These are phyloP conservation scores for Caenorhabditis plicata DNA, from an alignment of 2,888 invertebrate species.

Conservation along the genomic window DNA sequence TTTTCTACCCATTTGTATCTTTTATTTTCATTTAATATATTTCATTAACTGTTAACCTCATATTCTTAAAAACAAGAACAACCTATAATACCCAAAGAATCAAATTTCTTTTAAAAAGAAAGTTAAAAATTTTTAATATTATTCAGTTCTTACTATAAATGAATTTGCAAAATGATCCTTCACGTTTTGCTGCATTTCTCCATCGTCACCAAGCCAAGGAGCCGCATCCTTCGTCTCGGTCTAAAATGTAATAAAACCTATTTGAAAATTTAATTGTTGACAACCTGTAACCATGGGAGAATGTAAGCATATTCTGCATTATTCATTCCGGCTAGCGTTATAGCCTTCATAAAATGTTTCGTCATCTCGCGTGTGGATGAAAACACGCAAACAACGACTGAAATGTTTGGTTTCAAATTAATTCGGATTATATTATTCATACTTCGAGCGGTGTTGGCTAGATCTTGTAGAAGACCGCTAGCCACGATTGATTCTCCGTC, in stretches of 20 bases:
- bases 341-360: conserved; percentile 63
- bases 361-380: conserved; percentile 61
- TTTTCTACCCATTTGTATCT: too few species aligned
- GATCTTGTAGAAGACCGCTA: conserved; percentile 8
- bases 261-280: too few species aligned
- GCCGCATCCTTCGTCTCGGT: conserved; percentile 55
- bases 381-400: conserved; percentile 62
- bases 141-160: conserved; percentile 45
- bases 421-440: not conserved
- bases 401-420: conserved; percentile 8
- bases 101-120: too few species aligned
- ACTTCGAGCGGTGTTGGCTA: conserved; percentile 56
- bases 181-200: conserved; percentile 58
- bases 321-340: conserved; percentile 46
- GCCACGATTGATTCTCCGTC: conserved; percentile 50
- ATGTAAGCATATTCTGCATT: conserved; percentile 61
- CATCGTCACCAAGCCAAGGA: conserved; percentile 61
- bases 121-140: not conserved
- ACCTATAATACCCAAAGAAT: too few species aligned
- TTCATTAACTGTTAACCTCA: too few species aligned
- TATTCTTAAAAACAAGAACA: too few species aligned
- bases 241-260: too few species aligned
- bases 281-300: conserved; percentile 60
- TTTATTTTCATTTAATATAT: not conserved
- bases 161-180: conserved; percentile 61